A percentile compares a stretch with the other conserved stretches of the same genome.
These are phyloP conservation scores for Morpho deidamia DNA, from an alignment of 2,888 invertebrate species.

Conservation along the genomic window DNA sequence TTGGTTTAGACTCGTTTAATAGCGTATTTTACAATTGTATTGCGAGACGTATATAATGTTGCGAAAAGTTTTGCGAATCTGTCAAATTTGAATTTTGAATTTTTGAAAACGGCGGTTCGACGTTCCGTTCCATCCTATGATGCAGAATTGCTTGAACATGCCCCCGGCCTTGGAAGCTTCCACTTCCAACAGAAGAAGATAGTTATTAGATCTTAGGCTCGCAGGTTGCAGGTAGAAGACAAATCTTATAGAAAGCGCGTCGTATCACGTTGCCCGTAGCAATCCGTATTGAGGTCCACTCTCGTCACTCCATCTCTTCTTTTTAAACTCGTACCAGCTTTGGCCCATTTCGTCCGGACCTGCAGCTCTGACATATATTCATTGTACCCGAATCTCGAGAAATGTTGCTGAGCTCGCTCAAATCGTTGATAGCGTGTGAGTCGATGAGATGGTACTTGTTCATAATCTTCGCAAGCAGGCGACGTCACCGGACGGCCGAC, in stretches of 20 bases:
- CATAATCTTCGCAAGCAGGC: background rate
- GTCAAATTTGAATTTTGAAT: too few relatives aligned
- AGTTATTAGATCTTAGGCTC: too few relatives aligned
- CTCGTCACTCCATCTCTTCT: constrained; percentile 17
- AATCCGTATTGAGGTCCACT: constrained; percentile 16
- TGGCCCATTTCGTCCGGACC: constrained; percentile 14
- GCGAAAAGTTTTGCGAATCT: too few relatives aligned
- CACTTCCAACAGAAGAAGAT: too few relatives aligned
- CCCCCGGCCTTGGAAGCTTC: too few relatives aligned
- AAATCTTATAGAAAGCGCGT: constrained; percentile 11
- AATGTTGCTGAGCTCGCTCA: constrained; percentile 16
- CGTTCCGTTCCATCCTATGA: too few relatives aligned
- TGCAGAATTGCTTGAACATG: too few relatives aligned
- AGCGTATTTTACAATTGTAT: too few relatives aligned
- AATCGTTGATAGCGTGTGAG: constrained; percentile 13
- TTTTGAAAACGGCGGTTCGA: too few relatives aligned
- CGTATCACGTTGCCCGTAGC: constrained; percentile 6
- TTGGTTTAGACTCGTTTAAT: too few relatives aligned
- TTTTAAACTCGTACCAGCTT: background rate
- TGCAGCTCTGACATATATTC: constrained; percentile 22
- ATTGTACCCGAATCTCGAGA: constrained; percentile 21
- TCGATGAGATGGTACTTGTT: background rate
- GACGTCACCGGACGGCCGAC: too few relatives aligned
- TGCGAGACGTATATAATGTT: too few relatives aligned
- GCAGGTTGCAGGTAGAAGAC: background rate